phyloP scores from a whole-genome alignment of 2,797 vertebrate species.

The Vespertilio murinus region DNA sequence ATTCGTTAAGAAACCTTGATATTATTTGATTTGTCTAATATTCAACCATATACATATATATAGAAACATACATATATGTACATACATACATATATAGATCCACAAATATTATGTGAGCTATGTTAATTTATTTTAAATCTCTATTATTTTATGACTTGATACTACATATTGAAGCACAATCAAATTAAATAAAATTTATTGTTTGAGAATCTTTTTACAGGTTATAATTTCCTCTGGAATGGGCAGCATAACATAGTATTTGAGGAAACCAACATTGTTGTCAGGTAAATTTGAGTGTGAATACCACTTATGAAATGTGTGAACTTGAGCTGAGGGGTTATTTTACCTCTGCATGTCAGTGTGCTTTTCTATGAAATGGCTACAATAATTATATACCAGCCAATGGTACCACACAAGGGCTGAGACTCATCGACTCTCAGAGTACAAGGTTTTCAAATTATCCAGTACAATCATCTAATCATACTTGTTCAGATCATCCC shows the following conservation, averaged over 20 bases:
- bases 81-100: neutral
- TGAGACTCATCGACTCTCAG: neutral
- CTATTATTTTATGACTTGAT: neutral
- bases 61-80: too few species aligned
- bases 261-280: neutral
- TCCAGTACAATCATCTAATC: neutral
- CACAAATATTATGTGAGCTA: neutral
- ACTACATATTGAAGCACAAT: neutral
- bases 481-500: neutral
- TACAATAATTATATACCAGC: neutral
- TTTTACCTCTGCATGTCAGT: neutral
- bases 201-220: neutral
- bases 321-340: neutral
- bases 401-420: neutral
- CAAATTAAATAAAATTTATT: constrained; percentile 32
- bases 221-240: neutral
- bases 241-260: neutral
- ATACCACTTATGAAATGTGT: neutral
- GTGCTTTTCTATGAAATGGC: neutral
- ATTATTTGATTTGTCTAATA: neutral
- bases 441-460: neutral
- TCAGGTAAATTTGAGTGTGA: neutral
- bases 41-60: neutral
- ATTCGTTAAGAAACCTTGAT: neutral
- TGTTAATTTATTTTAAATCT: constrained; percentile 1